Percentiles rank a stretch among this genome's conserved stretches.
phyloP scores from a whole-genome alignment of 2,888 invertebrate genomes.

The Drosophila diplacantha region DNA sequence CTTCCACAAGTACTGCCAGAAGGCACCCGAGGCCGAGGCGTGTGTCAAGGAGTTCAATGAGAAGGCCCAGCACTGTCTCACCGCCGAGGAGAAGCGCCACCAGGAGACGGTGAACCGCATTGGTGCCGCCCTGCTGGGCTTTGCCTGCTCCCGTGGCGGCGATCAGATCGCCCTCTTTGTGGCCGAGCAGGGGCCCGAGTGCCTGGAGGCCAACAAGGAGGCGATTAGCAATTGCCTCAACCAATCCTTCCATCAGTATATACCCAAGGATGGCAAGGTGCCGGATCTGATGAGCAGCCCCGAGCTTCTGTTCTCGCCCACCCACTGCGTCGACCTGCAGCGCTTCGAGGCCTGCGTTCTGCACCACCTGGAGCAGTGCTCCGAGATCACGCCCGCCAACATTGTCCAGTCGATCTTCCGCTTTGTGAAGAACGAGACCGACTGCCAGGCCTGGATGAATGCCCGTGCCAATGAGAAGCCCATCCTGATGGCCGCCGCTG shows the following conservation, averaged over 20 bases:
- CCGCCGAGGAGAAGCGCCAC: constrained; percentile 81
- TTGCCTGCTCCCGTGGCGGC: constrained; percentile 87
- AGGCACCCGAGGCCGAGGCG: constrained; percentile 71
- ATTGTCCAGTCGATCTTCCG: constrained; percentile 87
- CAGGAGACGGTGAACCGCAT: constrained; percentile 83
- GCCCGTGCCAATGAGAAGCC: constrained; percentile 60
- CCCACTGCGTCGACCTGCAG: constrained; percentile 75
- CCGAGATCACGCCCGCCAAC: constrained; percentile 87
- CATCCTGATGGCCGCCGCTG: constrained; percentile 47
- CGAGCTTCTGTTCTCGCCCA: constrained; percentile 81
- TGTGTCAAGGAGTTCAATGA: constrained; percentile 82
- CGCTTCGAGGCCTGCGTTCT: constrained; percentile 75
- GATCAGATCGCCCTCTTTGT: constrained; percentile 90
- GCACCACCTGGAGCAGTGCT: constrained; percentile 80
- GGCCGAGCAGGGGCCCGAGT: constrained; percentile 88
- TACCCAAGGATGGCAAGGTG: constrained; percentile 77
- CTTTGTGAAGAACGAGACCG: constrained; percentile 83
- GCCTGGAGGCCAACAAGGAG: constrained; percentile 82
- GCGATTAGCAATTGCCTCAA: constrained; percentile 83
- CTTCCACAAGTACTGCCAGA: constrained; percentile 86
- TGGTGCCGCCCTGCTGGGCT: constrained; percentile 83
- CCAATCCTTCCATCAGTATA: constrained; percentile 80
- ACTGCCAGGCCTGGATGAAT: constrained; percentile 78
- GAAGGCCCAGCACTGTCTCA: constrained; percentile 82
- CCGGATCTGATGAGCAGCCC: constrained; percentile 78